Base-by-base conservation (phyloP, 2,888 invertebrate genomes). In the Eubasilissa splendida region DNA sequence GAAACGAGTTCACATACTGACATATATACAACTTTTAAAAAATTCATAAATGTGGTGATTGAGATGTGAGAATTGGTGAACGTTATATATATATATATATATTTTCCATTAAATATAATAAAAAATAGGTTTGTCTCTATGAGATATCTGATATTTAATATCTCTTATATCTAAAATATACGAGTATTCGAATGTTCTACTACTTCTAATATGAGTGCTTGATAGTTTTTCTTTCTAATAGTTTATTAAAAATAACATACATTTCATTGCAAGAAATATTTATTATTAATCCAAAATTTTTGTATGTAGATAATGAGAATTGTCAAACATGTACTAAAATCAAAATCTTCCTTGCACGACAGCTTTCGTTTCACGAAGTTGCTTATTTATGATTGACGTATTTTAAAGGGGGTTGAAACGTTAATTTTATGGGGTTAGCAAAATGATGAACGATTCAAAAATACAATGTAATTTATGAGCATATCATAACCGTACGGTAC, bases 401-500 rank as follows among this genome's bases (percentile, higher is more conserved):
- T 22, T 52, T 22, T 56, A 56, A 56, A 71, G 14, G n/a, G 71
- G 71, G 71, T 54, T 56, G 54, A 22, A 50, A 66, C 56, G 54
- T 53, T 12, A 71, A 54, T 33, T 71, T 71, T 54, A 71, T 71
- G 22, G 71, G 56, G 54, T 31, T 54, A 53, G 53, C 71, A 71
- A 54, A 52, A 71, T 71, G 71, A 71, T 71, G 71, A 22, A 56
- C 71, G 71, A 71, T 71, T 53, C 54, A 22, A 56, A 50, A 31
- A 12, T 42, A 68, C 14, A 42, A 68, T 42, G n/a, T 68, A 68
- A 68, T 52, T 68, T 68, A 68, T 68, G 68, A 68, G 11, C 68
- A 68, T 63, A 63, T 63, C 33, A 42, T 42, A 42, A 42, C 63
- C 14, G 63, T 63, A 63, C 42, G 42, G 31, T 31, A 63, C 42